Base-by-base conservation (phyloP, 2,797 vertebrate species). In the Phalloptychus januarius region DNA sequence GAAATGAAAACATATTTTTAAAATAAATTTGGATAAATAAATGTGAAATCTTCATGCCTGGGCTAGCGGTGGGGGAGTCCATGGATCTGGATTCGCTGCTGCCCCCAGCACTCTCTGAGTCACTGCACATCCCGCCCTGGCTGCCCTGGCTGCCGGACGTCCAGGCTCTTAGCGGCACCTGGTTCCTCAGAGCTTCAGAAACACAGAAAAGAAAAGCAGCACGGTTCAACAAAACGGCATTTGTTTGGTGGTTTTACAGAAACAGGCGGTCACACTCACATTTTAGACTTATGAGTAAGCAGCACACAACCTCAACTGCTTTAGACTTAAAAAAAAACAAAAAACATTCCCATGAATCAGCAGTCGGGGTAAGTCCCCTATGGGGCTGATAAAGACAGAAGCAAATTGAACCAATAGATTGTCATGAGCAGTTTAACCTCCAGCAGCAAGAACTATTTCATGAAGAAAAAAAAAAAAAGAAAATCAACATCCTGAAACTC, bases 11-110 rank as follows among this genome's bases (percentile, higher is more conserved):
- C 1, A 61, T 13, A 15, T 63, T 67, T 11, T 38, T 67, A 5
- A 48, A 18, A 11, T 12, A 31, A 0, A 48, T 12, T 4, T 54
- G n/a, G 50, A 67, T 48, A 2, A 7, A 11, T 52, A 11, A 3
- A 38, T 40, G 36, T 72, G 13, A 79, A 79, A 71, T 76, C n/a
- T 40, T 78, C 72, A 25, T 96, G 99, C 98, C 98, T 97, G 98
- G 98, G 92, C 98, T 99, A 85, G 98, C 97, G 18, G 97, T 97
- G 38, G 98, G 98, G 11, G 98, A 99, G 93, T 99, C 98, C 96
- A 99, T 96, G 78, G 98, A 99, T 58, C 98, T 95, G 3, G 98
- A 98, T 91, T 99, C 98, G 0, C 98, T 99, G 96, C 98, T 99
- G 82, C 98, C 98, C 54, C 98, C 98, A 0, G 97, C 98, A 4